Evolutionary conservation across 2,888 invertebrate species (phyloP), one percentile per base, ranked within the genome.

Genomic region (Cremastinae sp.): DNA sequence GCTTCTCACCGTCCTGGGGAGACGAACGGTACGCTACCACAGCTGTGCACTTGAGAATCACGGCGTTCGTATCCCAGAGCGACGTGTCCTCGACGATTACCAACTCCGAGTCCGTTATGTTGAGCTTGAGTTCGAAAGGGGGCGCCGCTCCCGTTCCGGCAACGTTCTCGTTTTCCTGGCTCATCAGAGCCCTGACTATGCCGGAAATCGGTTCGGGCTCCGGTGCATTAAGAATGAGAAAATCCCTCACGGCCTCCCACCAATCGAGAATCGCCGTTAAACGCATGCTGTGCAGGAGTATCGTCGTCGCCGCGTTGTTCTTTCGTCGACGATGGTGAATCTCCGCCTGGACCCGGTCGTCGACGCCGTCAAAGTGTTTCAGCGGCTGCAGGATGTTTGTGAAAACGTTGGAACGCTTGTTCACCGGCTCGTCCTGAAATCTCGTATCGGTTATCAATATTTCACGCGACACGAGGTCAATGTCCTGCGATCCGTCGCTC

Each of bases 21-120:
- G 78, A 90, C 5, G 94, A 93, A 45, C 95, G 93, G 88, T 96
- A 97, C 0, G 95, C 94, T 62, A 98, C 90, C 12, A 97, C 96
- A 0, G 97, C 96, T 7, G 98, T 98, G 81, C 96, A 96, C 91
- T 95, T 95, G 12, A 98, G 91, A 85, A 99, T 98, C 9, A 99
- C 96, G 0, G 98, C 98, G 88, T 97, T 97, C 0, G 98, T 96
- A 88, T 98, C 97, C 91, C 94, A 93, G 12, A 95, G 92, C 0
- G 96, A 94, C 0, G 96, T 94, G 88, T 98, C 95, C 89, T 99
- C 98, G 0, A 99, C 95, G 38, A 98, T 92, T 36, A 99, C 97
- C 71, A 99, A 91, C 90, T 99, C 98, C 2, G 98, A 98, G 90
- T 98, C 97, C 0, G 97, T 97, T 22, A 98, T 94, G 90, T 98